Base-by-base conservation (phyloP, 92 coral and sea anemone species). In the Zoanthus solanderi region DNA sequence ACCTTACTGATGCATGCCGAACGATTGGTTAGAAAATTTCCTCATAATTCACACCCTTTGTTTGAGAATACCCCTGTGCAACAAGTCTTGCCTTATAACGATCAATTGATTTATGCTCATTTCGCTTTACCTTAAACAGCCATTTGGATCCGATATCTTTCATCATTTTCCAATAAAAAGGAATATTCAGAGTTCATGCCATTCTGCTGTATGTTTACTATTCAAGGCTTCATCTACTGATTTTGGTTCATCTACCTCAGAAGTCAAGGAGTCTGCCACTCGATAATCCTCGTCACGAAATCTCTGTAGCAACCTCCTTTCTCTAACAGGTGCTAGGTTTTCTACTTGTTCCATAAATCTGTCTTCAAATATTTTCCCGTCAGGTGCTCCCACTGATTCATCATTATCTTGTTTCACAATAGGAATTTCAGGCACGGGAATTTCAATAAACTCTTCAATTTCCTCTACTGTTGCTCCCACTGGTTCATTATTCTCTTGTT, bases 1-100 rank as follows among this genome's bases (percentile, higher is more conserved):
- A 73, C 58, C 95, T 90, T 75, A 87, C 68, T 48, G 91, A 89
- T 44, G 90, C 50, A 83, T 91, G 89, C 57, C 78, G 83, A 31
- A 91, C 92, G 30, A 91, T 87, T 61, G 89, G 89, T 53, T 90
- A 84, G 85, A 88, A 83, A 56, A 86, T 23, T 23, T 23, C 48
- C 76, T 89, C 92, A 60, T 86, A 88, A 53, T 90, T 86, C 61
- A 73, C 88, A 71, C 94, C 94, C 60, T 91, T 88, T 23, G 86
- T 83, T 63, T 93, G 90, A 10, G 83, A 83, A 14, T 86, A 57
- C 37, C 84, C 66, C 72, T 87, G 78, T 48, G 89, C 91, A 46
- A 88, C 92, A 87, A 90, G 90, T 71, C 91, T 71, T 42, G 94
- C 94, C 78, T 88, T 84, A 58, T 44, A 88, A 65, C 87, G 94